phyloP scores from a whole-genome alignment of 2,113 vertebrate species.

The Pogona vitticeps region DNA sequence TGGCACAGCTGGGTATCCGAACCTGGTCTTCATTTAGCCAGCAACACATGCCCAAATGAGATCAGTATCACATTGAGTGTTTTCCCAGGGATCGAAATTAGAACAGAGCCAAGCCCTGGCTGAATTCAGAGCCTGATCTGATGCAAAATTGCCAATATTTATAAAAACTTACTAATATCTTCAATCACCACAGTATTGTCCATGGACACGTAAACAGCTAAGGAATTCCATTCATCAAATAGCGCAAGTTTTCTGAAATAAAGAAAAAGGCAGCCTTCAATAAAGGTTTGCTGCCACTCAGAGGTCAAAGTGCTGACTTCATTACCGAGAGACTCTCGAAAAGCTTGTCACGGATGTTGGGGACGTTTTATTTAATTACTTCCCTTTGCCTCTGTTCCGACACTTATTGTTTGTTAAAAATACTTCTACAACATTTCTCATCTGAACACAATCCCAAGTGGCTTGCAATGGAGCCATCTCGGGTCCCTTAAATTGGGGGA shows the following conservation, averaged over 20 bases:
- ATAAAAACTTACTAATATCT: constrained; percentile 83
- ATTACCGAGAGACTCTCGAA: not conserved
- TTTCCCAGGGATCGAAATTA: not conserved
- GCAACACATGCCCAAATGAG: not conserved
- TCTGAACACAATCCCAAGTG: too few relatives aligned
- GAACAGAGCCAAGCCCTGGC: not conserved
- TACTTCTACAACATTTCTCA: too few relatives aligned
- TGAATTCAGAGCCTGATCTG: not conserved
- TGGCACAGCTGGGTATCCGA: not conserved
- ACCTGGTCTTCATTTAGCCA: not conserved
- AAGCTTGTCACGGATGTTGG: not conserved
- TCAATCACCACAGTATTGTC: constrained; percentile 87
- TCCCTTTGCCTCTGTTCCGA: too few relatives aligned
- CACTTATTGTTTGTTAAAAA: too few relatives aligned
- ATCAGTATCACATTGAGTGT: not conserved
- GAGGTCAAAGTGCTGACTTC: not conserved
- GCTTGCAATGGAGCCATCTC: too few relatives aligned
- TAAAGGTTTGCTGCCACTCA: not conserved
- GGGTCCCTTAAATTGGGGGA: too few relatives aligned
- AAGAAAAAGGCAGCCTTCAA: constrained; percentile 31
- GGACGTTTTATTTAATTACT: too few relatives aligned
- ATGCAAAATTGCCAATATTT: constrained; percentile 4
- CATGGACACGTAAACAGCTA: constrained; percentile 87
- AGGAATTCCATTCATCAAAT: constrained; percentile 86
- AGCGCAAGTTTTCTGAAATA: constrained; percentile 82